Conservation (phyloP, 2,888 invertebrate species). For the Lasioglossum figueresi region DNA sequence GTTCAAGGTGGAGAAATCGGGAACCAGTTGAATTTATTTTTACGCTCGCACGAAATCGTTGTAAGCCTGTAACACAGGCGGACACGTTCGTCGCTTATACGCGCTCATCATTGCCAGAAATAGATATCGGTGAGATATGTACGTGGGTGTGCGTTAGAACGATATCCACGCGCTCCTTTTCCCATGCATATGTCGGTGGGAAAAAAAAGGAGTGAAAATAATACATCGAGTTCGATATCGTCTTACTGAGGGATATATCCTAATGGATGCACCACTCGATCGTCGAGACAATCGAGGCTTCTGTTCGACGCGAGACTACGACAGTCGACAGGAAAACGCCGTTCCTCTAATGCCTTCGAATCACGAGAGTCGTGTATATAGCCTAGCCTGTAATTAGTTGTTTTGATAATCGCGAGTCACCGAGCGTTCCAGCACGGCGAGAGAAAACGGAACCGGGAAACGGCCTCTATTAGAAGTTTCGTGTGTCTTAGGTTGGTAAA, state of each 20-base stretch:
- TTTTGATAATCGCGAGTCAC: background rate
- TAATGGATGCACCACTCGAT: constrained; percentile 17
- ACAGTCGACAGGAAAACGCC: background rate
- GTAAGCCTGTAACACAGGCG: constrained; percentile 47
- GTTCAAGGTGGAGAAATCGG: constrained; percentile 15
- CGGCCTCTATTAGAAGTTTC: background rate
- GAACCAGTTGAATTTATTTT: constrained; percentile 70
- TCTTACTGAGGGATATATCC: constrained; percentile 14
- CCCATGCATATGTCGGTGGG: constrained; percentile 23
- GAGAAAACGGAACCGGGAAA: background rate
- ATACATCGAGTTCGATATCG: constrained; percentile 38
- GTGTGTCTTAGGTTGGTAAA: constrained; percentile 9
- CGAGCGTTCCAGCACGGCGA: background rate
- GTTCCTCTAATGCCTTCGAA: background rate
- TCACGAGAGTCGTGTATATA: background rate
- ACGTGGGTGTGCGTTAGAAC: constrained; percentile 75
- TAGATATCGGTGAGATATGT: constrained; percentile 75
- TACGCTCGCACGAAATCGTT: constrained; percentile 68
- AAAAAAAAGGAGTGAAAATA: constrained; percentile 52
- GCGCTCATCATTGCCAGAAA: constrained; percentile 81
- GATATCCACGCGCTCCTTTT: constrained; percentile 59
- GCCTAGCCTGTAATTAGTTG: background rate
- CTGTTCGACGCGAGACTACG: background rate
- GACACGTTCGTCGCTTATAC: constrained; percentile 69
- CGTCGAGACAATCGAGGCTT: constrained; percentile 3